Evolutionary conservation across 2,888 invertebrate genomes (phyloP).

Genomic region (Stenichneumon culpator): DNA sequence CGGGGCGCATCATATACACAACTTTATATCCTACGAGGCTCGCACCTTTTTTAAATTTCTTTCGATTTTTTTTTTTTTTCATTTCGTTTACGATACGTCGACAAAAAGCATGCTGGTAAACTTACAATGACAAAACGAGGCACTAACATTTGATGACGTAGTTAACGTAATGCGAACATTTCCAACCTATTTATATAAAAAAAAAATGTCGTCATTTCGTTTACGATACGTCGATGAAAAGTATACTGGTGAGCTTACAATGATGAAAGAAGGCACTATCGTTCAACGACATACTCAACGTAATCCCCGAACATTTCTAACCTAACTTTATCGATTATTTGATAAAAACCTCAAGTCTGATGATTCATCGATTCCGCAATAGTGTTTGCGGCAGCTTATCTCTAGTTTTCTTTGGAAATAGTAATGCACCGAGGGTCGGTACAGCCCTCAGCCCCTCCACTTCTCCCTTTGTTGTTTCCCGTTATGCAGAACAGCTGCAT

Average conservation of each 20-base stretch:
- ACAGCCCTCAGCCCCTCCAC: not conserved
- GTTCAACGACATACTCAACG: not conserved
- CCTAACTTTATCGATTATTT: conserved; percentile 21
- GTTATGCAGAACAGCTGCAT: conserved; percentile 67
- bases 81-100: not conserved
- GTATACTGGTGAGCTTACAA: not conserved
- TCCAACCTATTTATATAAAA: no score
- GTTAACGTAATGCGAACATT: not conserved
- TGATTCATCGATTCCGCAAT: not conserved
- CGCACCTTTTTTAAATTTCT: not conserved
- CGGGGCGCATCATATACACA: conserved; percentile 2
- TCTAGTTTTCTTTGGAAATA: conserved; percentile 2
- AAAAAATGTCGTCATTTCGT: no score
- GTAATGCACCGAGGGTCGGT: conserved; percentile 27
- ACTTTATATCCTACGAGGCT: not conserved
- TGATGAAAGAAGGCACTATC: not conserved
- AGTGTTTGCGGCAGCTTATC: conserved; percentile 4
- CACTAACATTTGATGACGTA: not conserved
- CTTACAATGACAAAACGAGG: not conserved
- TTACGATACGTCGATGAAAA: not conserved
- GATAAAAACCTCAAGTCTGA: not conserved
- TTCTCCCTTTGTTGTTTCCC: conserved; percentile 46
- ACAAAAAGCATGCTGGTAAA: not conserved
- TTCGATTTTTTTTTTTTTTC: not conserved
- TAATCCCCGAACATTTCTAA: not conserved